These are phyloP conservation scores for Alethe diademata DNA, from an alignment of 2,113 vertebrate genomes.

Conservation along the genomic window DNA sequence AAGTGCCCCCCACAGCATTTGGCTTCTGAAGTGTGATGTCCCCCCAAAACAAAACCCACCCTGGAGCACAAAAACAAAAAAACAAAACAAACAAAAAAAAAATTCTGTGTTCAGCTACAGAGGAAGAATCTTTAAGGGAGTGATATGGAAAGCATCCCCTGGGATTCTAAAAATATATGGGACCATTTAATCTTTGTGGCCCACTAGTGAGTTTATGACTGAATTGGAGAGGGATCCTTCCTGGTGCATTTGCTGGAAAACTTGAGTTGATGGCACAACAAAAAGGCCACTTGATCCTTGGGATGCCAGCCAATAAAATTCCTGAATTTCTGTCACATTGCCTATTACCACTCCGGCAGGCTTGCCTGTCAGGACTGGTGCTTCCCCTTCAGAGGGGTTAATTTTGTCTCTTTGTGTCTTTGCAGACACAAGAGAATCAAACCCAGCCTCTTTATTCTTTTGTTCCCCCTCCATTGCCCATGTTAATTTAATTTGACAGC, in stretches of 20 bases:
- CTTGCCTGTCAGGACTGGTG: background rate
- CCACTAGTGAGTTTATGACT: background rate
- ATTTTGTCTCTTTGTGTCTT: conserved; percentile 34
- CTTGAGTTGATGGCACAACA: background rate
- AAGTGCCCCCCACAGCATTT: background rate
- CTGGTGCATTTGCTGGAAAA: background rate
- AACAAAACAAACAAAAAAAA: background rate
- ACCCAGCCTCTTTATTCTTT: conserved; percentile 20
- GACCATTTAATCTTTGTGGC: background rate
- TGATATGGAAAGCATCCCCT: background rate
- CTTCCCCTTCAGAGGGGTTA: background rate
- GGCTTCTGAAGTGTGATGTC: background rate
- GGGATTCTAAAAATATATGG: background rate
- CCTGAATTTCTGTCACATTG: background rate
- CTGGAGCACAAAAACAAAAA: background rate
- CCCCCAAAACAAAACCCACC: background rate
- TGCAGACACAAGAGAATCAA: background rate
- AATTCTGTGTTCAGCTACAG: background rate
- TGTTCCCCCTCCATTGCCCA: conserved; percentile 3
- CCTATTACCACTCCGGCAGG: background rate
- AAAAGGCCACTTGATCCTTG: background rate
- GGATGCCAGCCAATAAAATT: background rate
- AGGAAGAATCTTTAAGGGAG: background rate
- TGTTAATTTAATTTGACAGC: conserved; percentile 73
- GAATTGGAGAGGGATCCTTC: background rate